These are phyloP conservation scores for Mesitornis unicolor DNA, from an alignment of 2,113 vertebrate species.

Conservation along the genomic window DNA sequence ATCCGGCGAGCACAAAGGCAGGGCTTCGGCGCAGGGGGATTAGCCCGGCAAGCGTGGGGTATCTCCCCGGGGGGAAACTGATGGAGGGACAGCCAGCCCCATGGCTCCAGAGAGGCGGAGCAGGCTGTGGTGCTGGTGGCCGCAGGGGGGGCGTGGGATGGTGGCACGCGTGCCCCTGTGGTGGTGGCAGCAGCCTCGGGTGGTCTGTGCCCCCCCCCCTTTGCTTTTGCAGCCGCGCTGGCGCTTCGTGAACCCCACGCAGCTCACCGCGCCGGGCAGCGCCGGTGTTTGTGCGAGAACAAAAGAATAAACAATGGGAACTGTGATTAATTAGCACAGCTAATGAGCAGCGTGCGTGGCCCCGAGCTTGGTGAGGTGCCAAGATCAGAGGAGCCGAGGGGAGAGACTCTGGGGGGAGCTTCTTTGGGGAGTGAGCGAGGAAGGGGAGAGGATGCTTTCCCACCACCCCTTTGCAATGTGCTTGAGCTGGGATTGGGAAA, in stretches of 20 bases:
- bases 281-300: not conserved
- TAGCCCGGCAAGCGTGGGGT: not conserved
- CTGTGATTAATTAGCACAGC: constrained; percentile 30
- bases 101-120: not conserved
- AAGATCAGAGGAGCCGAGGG: not conserved
- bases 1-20: not conserved
- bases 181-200: not conserved
- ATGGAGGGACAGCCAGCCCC: not conserved
- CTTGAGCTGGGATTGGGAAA: not conserved
- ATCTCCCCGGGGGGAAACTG: not conserved
- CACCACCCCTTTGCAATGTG: not conserved
- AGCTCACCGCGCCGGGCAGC: not conserved
- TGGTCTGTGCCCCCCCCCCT: not conserved
- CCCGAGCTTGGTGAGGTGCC: not conserved
- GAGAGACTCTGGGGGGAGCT: not conserved
- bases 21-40: not conserved
- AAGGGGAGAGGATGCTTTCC: not conserved
- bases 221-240: not conserved
- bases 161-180: rapidly evolving
- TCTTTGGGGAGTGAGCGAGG: not conserved
- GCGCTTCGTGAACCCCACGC: not conserved
- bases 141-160: not conserved
- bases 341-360: not conserved
- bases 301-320: constrained; percentile 40
- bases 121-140: not conserved